Evolutionary conservation across 2,888 invertebrate genomes (phyloP), one percentile per base, ranked within the genome.

Genomic region (Monochamus alternatus): DNA sequence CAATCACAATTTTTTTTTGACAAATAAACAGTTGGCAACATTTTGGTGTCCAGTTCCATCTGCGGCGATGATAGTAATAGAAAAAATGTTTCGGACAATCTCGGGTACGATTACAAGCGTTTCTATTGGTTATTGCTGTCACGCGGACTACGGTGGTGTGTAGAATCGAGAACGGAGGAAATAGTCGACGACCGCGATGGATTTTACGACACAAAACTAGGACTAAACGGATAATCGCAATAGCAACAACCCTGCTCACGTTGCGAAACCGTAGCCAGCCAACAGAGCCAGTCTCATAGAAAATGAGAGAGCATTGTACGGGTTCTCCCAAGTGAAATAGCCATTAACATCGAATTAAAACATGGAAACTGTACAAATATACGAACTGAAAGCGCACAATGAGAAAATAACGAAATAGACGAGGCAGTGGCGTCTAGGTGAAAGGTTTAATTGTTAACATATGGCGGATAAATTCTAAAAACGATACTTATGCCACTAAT

Each of bases 291-390:
- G 10, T 69, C 68, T 69, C 68, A 69, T 60, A 44, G 68, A 69
- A 60, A 69, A 69, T 59, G 8, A 59, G 68, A 59, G 59, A 30
- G 68, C 68, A 69, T 69, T 69, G 68, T 69, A 69, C 68, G 59
- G 43, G 68, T 69, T 69, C 44, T 69, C 44, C 68, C 59, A 44
- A 59, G 68, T 69, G 59, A 69, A 69, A 69, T 69, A 69, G n/a
- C 44, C 58, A 69, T 69, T 69, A 69, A 44, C 43, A 47, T 69
- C 47, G 44, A 69, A 60, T 69, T 69, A 69, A 69, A 69, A 44
- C 68, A n/a, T 69, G 58, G 55, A 67, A 67, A 67, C 64, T 64
- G 51, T 65, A 65, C 51, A 65, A 65, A 65, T 14, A 22, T 22
- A 43, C 7, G 65, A 51, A 65, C 22, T 51, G 43, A 51, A 65